Evolutionary conservation across 2,113 vertebrate species (phyloP).

Genomic region (Myotis yumanensis): DNA sequence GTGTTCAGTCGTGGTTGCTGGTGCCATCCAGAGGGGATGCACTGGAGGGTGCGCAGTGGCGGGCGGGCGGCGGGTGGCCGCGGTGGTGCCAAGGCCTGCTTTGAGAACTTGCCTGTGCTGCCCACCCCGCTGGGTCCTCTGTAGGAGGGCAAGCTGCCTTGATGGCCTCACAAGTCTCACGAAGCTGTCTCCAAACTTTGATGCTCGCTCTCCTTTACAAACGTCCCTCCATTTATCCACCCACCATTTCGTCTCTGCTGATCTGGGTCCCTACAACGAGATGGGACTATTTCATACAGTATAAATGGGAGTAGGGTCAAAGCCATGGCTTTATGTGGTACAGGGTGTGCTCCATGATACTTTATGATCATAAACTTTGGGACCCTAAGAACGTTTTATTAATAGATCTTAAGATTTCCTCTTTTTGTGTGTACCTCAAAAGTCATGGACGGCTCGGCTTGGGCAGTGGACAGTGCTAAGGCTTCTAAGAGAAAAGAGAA

Average conservation of each 20-base stretch:
- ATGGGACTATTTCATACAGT: neutral
- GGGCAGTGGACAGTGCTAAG: accelerated
- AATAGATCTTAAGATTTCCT: neutral
- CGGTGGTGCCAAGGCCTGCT: neutral
- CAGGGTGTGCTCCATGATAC: neutral
- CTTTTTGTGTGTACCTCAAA: neutral
- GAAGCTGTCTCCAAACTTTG: neutral
- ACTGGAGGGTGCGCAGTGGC: neutral
- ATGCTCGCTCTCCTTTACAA: neutral
- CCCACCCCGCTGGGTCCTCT: accelerated
- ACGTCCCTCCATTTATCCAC: accelerated
- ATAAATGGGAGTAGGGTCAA: neutral
- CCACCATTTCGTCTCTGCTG: accelerated
- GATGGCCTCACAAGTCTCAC: neutral
- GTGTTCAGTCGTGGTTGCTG: neutral
- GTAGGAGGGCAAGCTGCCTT: neutral
- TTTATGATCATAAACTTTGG: neutral
- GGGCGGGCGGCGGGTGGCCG: accelerated
- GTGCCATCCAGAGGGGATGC: neutral
- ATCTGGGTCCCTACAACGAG: neutral
- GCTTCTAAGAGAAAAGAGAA: neutral
- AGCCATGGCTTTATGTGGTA: neutral
- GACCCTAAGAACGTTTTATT: neutral
- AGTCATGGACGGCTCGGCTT: neutral
- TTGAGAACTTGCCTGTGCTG: neutral